A percentile compares a stretch with the other conserved stretches of the same genome.
phyloP scores from a whole-genome alignment of 2,797 vertebrate species.

The Graptemys geographica region DNA sequence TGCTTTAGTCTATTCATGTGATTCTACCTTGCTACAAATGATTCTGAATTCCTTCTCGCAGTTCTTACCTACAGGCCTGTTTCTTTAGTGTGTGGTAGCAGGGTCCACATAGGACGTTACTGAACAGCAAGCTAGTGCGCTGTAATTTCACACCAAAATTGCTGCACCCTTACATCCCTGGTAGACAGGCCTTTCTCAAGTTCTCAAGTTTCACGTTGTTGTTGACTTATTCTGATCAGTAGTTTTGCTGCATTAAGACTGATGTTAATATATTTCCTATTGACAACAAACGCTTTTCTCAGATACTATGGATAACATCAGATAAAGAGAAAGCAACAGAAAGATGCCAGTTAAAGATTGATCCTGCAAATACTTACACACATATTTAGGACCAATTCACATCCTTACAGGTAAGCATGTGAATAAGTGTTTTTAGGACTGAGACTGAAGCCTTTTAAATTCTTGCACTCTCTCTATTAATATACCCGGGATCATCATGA shows the following conservation, averaged over 20 bases:
- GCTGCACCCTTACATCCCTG: background rate
- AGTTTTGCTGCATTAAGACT: background rate
- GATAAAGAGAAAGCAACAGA: background rate
- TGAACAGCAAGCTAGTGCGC: background rate
- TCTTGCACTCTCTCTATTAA: background rate
- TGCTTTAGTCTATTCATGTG: constrained; percentile 8
- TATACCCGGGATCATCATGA: background rate
- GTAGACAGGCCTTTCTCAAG: background rate
- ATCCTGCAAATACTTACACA: background rate
- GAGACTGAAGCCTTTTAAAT: background rate
- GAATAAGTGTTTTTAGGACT: background rate
- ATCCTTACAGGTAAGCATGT: background rate
- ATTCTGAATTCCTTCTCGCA: constrained; percentile 6
- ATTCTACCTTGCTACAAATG: constrained; percentile 23
- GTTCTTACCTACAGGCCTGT: background rate
- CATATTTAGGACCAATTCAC: background rate
- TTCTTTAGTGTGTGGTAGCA: background rate
- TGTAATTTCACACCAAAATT: background rate
- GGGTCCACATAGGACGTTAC: background rate
- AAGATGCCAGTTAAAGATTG: background rate
- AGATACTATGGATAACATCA: background rate
- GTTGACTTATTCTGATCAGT: constrained; percentile 3
- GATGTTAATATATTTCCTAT: background rate
- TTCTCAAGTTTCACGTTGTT: constrained; percentile 11
- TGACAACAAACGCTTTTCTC: background rate